A percentile compares a stretch with the other conserved stretches of the same genome.
phyloP scores from a whole-genome alignment of 2,113 vertebrate genomes.

The Callospermophilus lateralis region DNA sequence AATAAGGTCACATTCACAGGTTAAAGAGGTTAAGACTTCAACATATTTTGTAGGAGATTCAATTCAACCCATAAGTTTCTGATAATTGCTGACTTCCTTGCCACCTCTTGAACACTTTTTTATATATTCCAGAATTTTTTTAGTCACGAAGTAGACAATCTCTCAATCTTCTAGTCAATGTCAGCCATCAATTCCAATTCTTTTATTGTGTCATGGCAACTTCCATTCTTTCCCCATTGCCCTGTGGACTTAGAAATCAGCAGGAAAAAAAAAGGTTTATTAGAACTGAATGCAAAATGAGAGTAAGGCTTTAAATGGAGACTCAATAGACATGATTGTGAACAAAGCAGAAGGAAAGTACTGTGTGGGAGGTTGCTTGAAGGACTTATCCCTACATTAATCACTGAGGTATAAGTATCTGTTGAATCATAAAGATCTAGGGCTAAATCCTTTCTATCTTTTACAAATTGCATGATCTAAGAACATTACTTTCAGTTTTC shows the following conservation, averaged over 20 bases:
- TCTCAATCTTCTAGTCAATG: neutral
- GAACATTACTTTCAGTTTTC: conserved; percentile 30
- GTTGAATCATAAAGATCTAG: neutral
- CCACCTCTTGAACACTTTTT: neutral
- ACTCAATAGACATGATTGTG: neutral
- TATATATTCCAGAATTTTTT: neutral
- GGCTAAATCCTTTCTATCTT: neutral
- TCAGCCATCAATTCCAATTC: conserved; percentile 8
- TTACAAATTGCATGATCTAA: neutral
- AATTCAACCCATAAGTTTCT: neutral
- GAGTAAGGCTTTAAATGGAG: conserved; percentile 7
- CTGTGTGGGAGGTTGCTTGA: neutral
- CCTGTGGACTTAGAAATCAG: neutral
- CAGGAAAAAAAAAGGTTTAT: neutral
- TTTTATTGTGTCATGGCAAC: neutral
- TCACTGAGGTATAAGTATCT: neutral
- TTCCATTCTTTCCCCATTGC: neutral
- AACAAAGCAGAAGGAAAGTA: conserved; percentile 9
- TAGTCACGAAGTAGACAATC: neutral
- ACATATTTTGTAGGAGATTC: neutral
- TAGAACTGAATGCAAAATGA: conserved; percentile 34
- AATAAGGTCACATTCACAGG: neutral
- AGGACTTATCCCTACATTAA: neutral
- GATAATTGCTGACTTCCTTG: neutral
- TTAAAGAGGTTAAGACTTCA: neutral